Evolutionary conservation across 2,113 vertebrate genomes (phyloP), one percentile per base, ranked within the genome.

Genomic region (Pseudois nayaur): DNA sequence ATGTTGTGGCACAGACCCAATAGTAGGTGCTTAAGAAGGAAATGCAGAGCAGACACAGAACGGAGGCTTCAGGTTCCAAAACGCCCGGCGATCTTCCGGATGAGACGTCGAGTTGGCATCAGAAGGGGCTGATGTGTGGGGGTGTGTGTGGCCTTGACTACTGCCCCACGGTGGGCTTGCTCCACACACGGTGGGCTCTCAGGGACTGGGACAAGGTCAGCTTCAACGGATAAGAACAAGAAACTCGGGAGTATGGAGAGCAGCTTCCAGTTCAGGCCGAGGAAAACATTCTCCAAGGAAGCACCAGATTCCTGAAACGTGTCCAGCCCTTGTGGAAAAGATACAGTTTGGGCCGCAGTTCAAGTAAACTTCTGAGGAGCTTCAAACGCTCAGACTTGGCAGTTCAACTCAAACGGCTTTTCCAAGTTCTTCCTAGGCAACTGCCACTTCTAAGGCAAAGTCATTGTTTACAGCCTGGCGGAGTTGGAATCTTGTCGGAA

Each of bases 311-410:
- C 95, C 92, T 98, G 98, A 98, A 98, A 85, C 60, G 48, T 45
- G 95, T 96, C 98, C 98, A 98, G 97, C 81, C 87, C 96, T 97
- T 98, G 98, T 97, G 97, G 97, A 98, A 98, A 98, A 98, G 98
- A 98, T 97, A 97, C 92, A 91, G 95, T 97, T 98, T 87, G 94
- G 98, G 97, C 98, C 94, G 83, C 89, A 90, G 74, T 93, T 98
- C 98, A 97, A 98, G 95, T 89, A 88, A 98, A 97, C 96, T 98
- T 95, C 91, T 87, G 96, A 98, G 98, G 97, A 97, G 97, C 96
- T 98, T 98, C 98, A 98, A 98, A 97, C 84, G 96, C 95, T 97
- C 3, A 15, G 27, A 52, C n/a, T 91, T 92, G 91, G 84, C 94
- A 81, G 52, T 90, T 52, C 87, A 17, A 50, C 29, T 57, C 55